phyloP scores from a whole-genome alignment of 2,113 vertebrate genomes.

The Alectura lathami region DNA sequence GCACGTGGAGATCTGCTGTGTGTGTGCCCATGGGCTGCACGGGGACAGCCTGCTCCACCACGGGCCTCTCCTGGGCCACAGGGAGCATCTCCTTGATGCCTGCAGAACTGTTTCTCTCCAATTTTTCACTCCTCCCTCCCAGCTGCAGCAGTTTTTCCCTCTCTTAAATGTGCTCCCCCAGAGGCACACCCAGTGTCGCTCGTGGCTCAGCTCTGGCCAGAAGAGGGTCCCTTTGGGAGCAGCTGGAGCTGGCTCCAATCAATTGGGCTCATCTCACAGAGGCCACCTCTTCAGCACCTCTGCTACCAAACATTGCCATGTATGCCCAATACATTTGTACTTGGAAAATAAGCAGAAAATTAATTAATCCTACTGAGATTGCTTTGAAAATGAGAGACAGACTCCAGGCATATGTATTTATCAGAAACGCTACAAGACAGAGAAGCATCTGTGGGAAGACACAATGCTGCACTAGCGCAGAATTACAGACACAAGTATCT shows the following conservation, averaged over 20 bases:
- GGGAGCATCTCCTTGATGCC: not conserved
- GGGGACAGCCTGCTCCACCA: no score
- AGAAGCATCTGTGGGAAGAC: not conserved
- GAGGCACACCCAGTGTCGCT: not conserved
- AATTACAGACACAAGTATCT: not conserved
- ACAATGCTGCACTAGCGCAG: rapidly evolving
- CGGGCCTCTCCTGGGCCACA: no score
- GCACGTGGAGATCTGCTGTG: no score
- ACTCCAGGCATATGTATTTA: not conserved
- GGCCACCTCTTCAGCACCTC: not conserved
- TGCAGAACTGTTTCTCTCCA: not conserved
- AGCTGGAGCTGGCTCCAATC: not conserved
- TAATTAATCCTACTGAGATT: not conserved
- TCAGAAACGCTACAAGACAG: not conserved
- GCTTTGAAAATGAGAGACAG: not conserved
- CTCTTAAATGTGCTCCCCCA: not conserved
- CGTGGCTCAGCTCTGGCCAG: not conserved
- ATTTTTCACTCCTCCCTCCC: no score
- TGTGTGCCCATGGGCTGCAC: no score
- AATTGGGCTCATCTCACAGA: not conserved
- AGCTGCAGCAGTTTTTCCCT: not conserved
- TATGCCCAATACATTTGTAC: not conserved
- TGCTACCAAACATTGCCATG: not conserved
- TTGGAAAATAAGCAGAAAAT: not conserved
- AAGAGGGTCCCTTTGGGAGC: not conserved